These are phyloP conservation scores for Perca flavescens DNA, from an alignment of 2,113 vertebrate species.

Conservation along the genomic window DNA sequence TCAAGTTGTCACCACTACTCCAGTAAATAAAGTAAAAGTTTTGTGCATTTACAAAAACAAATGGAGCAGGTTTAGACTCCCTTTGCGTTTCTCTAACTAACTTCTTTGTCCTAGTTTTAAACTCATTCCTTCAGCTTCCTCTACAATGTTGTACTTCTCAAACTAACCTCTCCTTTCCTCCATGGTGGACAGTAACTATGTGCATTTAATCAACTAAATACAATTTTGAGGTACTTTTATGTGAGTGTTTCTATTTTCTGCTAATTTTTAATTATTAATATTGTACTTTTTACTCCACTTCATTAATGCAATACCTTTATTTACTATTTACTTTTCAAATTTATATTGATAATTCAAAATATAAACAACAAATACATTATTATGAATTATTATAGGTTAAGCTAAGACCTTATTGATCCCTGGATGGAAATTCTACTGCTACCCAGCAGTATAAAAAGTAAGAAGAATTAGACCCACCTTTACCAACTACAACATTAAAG, in stretches of 20 bases:
- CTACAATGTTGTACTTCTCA: neutral
- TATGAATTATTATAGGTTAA: neutral
- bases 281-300: neutral
- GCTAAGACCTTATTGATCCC: too few relatives aligned
- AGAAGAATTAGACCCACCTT: too few relatives aligned
- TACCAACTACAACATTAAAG: neutral
- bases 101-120: constrained; percentile 1
- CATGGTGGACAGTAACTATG: neutral
- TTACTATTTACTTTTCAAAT: too few relatives aligned
- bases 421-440: too few relatives aligned
- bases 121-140: constrained; percentile 15
- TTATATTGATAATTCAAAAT: neutral
- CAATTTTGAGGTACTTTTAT: neutral
- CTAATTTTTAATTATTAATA: neutral
- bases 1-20: constrained; percentile 68
- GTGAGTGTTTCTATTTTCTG: neutral
- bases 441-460: too few relatives aligned
- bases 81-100: constrained; percentile 2
- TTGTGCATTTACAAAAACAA: constrained; percentile 4
- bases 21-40: constrained; percentile 59
- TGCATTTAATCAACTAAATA: neutral
- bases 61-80: constrained; percentile 8
- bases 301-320: neutral
- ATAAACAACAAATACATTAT: too few relatives aligned
- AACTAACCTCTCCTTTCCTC: neutral